Evolutionary conservation across 2,797 vertebrate species (phyloP), one percentile per base, ranked within the genome.

Genomic region (Tenualosa thibaudeaui): DNA sequence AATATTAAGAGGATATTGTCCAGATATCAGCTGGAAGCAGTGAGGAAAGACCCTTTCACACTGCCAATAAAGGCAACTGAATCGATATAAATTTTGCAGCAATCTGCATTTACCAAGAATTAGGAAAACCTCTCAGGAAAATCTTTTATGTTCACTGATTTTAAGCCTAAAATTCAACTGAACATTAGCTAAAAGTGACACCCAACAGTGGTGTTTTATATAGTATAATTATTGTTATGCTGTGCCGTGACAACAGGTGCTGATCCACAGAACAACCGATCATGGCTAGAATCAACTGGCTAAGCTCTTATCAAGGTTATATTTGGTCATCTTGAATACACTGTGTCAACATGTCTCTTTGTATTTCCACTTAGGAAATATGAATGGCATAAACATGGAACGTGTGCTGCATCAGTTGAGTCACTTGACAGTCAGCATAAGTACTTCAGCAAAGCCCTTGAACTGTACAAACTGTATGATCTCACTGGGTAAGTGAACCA

Each of bases 381-480:
- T 6, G 98, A 99, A 86, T 99, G 98, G 98, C 86, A 90, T 0
- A 99, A 99, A 88, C 98, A 99, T 0, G 98, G 98, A 1, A 99
- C 98, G 1, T 99, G 98, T 88, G 98, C 97, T n/a, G 97, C 97
- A 10, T 90, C 92, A 19, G 90, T 96, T 46, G 90, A 90, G 0
- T 51, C 92, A 37, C 92, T 99, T 40, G 90, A 96, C 88, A 97
- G 95, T 82, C 94, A 99, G 84, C 95, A 94, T 89, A 99, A 98
- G 87, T 99, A 99, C 91, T 99, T 99, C 0, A 91, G 95, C 88
- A 97, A 97, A 93, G 94, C 95, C 1, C 91, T 99, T 90, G 97
- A 97, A 40, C 94, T 99, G 3, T 99, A 97, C 89, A 90, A 94
- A 86, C 93, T 90, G 10, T 0, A 97, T 87, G 93, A 96, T 91